Evolutionary conservation across 2,113 vertebrate genomes (phyloP).

Genomic region (Bos taurus): ARS-UCD2.0 NC_037328.1:107510501-107511000

Average conservation of each 20-base stretch:
- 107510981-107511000: too few species aligned
- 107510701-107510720: neutral
- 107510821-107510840: neutral
- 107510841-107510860: neutral
- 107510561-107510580: neutral
- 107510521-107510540: slow-evolving; percentile 9
- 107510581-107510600: neutral
- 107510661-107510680: neutral
- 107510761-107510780: neutral
- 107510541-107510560: neutral
- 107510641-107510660: neutral
- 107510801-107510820: neutral
- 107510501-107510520: neutral
- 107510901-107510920: neutral
- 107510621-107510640: neutral
- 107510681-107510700: neutral
- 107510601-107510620: neutral
- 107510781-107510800: neutral
- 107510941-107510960: neutral
- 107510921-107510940: neutral
- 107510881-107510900: neutral
- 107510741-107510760: neutral
- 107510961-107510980: neutral
- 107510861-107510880: neutral
- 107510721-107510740: neutral